Conservation (phyloP, 2,797 vertebrate species). For the Microctenopoma stevenorrisi region DNA sequence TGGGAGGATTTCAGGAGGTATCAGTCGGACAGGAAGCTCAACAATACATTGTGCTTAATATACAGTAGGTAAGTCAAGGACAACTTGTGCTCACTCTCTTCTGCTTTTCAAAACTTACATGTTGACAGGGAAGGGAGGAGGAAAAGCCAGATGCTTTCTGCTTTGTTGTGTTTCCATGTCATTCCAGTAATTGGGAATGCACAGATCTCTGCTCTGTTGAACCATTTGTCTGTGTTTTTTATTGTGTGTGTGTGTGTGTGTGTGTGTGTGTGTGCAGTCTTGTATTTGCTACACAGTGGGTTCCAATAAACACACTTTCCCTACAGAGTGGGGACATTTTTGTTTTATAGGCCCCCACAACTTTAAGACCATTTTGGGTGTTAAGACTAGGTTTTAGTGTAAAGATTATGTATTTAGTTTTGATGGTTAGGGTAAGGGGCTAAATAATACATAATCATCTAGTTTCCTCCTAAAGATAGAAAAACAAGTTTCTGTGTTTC, state of each 20-base stretch:
- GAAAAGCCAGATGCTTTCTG: constrained; percentile 75
- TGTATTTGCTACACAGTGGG: too few species aligned
- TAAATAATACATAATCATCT: too few species aligned
- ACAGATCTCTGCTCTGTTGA: constrained; percentile 71
- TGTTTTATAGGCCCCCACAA: too few species aligned
- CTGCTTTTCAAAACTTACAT: constrained; percentile 58
- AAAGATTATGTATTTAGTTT: too few species aligned
- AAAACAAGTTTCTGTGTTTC: neutral
- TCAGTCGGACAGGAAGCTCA: constrained; percentile 89
- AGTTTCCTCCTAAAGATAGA: too few species aligned
- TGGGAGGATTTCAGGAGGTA: constrained; percentile 93
- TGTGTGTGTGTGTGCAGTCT: too few species aligned
- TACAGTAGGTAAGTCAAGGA: constrained; percentile 89
- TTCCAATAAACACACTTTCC: too few species aligned
- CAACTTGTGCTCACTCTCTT: constrained; percentile 38
- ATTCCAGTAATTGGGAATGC: constrained; percentile 79
- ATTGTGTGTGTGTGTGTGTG: constrained; percentile 13
- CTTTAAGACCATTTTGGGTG: too few species aligned
- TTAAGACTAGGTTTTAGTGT: too few species aligned
- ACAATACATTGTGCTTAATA: constrained; percentile 85
- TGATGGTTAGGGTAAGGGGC: too few species aligned
- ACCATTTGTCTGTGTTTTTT: constrained; percentile 29
- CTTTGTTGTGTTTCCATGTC: constrained; percentile 82
- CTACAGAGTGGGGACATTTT: neutral
- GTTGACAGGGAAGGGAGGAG: constrained; percentile 58